Evolutionary conservation across 2,888 invertebrate genomes (phyloP).

Genomic region (Agrochola lychnidis): DNA sequence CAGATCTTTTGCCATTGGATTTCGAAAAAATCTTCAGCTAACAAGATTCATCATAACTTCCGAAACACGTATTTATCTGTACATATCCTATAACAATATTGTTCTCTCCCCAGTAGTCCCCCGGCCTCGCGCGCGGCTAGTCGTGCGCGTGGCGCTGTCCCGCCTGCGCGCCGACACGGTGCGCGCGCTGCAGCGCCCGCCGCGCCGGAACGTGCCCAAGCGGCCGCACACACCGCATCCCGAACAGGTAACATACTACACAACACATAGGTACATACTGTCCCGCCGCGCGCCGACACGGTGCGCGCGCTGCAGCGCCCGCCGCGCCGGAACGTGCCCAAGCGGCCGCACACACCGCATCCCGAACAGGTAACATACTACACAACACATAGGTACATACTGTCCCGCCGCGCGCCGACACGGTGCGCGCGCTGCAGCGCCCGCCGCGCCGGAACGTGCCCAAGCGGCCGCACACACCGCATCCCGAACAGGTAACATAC

Average conservation of each 20-base stretch:
- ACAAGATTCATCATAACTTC: neutral
- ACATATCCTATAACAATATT: neutral
- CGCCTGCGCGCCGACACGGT: constrained; percentile 80
- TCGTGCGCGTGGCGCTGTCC: constrained; percentile 81
- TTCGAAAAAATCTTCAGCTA: neutral
- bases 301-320: too few species aligned
- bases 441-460: too few species aligned
- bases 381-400: too few species aligned
- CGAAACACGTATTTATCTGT: too few species aligned
- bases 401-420: too few species aligned
- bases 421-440: too few species aligned
- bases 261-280: neutral
- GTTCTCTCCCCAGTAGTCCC: constrained; percentile 45
- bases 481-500: too few species aligned
- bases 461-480: too few species aligned
- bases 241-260: constrained; percentile 42
- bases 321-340: too few species aligned
- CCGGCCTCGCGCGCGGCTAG: constrained; percentile 66
- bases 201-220: constrained; percentile 63
- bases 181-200: constrained; percentile 81
- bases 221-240: constrained; percentile 60
- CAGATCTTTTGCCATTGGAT: neutral
- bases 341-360: too few species aligned
- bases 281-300: too few species aligned
- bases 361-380: too few species aligned